A percentile compares a stretch with the other conserved stretches of the same genome.
Evolutionary conservation across 1,140 invertebrate genomes (phyloP).

Genomic region (Drosophila parvula): DNA sequence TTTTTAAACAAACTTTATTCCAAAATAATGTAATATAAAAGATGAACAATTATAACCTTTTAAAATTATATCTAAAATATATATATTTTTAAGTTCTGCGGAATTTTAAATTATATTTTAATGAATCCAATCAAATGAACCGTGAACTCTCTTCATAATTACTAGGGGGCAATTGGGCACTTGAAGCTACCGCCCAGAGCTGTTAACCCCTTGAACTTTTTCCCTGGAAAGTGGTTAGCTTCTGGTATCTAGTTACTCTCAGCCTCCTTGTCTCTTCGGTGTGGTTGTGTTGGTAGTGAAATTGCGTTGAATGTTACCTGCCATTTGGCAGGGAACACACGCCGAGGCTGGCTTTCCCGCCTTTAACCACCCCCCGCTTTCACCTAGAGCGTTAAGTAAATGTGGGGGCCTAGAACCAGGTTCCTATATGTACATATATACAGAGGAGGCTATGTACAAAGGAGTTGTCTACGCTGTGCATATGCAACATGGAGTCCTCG

Average conservation of each 20-base stretch:
- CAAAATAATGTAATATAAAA: background rate
- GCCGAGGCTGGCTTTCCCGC: background rate
- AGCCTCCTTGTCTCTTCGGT: constrained; percentile 52
- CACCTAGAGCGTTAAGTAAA: constrained; percentile 69
- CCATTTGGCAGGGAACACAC: constrained; percentile 67
- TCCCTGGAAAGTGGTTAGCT: constrained; percentile 4
- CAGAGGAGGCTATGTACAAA: constrained; percentile 40
- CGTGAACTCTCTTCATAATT: background rate
- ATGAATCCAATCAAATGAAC: background rate
- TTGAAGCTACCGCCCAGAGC: background rate
- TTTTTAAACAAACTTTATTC: too few relatives aligned
- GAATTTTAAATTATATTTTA: background rate
- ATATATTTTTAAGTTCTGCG: background rate
- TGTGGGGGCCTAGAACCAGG: constrained; percentile 60
- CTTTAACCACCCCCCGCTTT: background rate
- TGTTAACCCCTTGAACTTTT: constrained; percentile 15
- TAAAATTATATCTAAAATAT: background rate
- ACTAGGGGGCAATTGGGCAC: background rate
- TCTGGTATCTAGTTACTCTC: constrained; percentile 35
- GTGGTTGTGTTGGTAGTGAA: constrained; percentile 69
- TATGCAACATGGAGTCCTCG: constrained; percentile 51
- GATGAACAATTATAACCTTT: background rate
- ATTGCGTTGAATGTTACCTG: constrained; percentile 81
- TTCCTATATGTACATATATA: constrained; percentile 18
- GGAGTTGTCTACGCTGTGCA: constrained; percentile 53